Conservation (phyloP, 2,888 invertebrate genomes). For the Lagria hirta region DNA sequence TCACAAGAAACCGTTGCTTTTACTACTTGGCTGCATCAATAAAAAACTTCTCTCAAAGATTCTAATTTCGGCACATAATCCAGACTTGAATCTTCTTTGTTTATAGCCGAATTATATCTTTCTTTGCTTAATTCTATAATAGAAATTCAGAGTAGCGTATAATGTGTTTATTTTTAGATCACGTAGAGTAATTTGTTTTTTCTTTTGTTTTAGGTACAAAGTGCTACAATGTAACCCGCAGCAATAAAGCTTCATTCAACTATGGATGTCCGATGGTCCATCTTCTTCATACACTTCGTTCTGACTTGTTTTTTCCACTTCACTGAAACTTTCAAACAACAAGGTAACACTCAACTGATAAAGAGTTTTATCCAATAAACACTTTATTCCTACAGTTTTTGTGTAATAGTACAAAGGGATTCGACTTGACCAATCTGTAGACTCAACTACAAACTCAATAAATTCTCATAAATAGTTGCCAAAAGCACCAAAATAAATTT, state of each 20-base stretch:
- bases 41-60: no score
- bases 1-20: no score
- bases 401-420: neutral
- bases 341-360: slow-evolving; percentile 49
- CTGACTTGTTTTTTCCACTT: slow-evolving; percentile 46
- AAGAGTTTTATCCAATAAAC: no score
- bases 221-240: slow-evolving; percentile 49
- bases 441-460: no score
- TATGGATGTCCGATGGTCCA: slow-evolving; percentile 53
- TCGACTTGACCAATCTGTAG: no score
- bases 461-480: no score
- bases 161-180: slow-evolving; percentile 36
- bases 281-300: slow-evolving; percentile 45
- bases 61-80: no score
- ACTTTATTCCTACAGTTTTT: no score
- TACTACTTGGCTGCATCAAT: no score
- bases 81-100: slow-evolving; percentile 12
- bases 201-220: slow-evolving; percentile 47
- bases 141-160: slow-evolving; percentile 33
- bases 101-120: no score
- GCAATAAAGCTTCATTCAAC: slow-evolving; percentile 45
- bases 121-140: slow-evolving; percentile 34
- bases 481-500: no score
- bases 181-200: slow-evolving; percentile 24
- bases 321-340: slow-evolving; percentile 50